Evolutionary conservation across 2,888 invertebrate genomes (phyloP).

Genomic region (Disparrhopalites patrizii): DNA sequence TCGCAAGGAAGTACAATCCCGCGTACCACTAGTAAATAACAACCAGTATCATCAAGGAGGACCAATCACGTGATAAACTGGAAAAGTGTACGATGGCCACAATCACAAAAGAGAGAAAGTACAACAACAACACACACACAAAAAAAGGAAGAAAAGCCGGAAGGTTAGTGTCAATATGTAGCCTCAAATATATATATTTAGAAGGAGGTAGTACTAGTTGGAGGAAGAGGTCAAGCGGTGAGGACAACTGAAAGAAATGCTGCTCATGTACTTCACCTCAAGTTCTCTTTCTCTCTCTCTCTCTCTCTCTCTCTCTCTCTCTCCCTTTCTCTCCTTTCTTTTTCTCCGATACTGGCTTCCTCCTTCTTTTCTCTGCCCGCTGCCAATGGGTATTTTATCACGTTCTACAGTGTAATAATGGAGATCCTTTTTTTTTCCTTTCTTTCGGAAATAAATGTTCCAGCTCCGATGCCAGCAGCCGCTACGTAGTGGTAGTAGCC

Average conservation of each 20-base stretch:
- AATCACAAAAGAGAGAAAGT: not conserved
- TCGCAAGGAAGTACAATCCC: no score
- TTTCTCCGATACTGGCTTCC: no score
- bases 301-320: no score
- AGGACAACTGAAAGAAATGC: no score
- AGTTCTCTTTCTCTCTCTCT: no score
- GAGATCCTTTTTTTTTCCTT: conserved; percentile 19
- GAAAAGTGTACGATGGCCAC: not conserved
- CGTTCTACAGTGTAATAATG: conserved; percentile 7
- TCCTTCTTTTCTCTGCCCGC: no score
- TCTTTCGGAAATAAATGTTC: conserved; percentile 15
- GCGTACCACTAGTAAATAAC: not conserved
- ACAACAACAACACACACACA: not conserved
- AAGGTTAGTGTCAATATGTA: not conserved
- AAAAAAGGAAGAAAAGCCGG: not conserved
- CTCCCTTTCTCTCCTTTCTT: not conserved
- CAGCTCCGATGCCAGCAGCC: not conserved
- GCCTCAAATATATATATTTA: no score
- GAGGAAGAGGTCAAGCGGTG: no score
- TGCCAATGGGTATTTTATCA: conserved; percentile 12
- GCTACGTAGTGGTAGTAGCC: not conserved
- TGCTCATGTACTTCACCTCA: no score
- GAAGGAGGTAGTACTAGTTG: no score
- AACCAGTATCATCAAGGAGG: not conserved
- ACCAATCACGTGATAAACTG: not conserved